These are phyloP conservation scores for Rhinogobius similis DNA, from an alignment of 2,113 vertebrate species.

Conservation along the genomic window DNA sequence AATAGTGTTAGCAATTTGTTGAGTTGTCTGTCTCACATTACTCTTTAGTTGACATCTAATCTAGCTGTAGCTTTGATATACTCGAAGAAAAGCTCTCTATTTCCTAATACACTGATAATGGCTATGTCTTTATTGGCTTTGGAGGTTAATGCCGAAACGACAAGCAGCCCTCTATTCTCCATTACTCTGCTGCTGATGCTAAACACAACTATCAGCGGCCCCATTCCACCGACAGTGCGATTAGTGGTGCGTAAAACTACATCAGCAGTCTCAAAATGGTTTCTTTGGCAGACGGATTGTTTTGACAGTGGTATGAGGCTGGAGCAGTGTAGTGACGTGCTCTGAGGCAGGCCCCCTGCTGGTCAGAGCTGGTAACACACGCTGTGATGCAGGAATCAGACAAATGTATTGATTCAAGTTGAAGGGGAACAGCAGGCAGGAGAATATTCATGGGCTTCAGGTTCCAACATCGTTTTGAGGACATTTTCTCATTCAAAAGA, in stretches of 20 bases:
- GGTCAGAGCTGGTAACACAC: background rate
- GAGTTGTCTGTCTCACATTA: background rate
- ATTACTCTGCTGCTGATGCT: background rate
- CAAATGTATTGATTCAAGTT: background rate
- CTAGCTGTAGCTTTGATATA: background rate
- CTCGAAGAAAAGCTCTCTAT: background rate
- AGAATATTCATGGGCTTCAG: background rate
- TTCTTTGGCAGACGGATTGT: background rate
- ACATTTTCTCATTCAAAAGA: no score
- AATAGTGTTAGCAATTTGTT: background rate
- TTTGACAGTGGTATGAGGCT: background rate
- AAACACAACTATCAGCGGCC: background rate
- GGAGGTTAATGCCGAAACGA: background rate
- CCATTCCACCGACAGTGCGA: background rate
- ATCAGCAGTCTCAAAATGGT: background rate
- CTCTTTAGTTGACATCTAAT: background rate
- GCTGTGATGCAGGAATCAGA: background rate
- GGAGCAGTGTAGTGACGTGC: background rate
- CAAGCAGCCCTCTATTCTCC: background rate
- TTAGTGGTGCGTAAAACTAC: background rate
- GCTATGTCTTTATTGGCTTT: background rate
- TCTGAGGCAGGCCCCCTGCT: background rate
- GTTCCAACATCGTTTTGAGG: background rate
- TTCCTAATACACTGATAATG: background rate
- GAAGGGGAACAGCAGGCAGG: background rate